Percentiles rank a stretch among this genome's conserved stretches.
phyloP scores from a whole-genome alignment of 2,888 invertebrate genomes.

The Clepsis dumicolana region DNA sequence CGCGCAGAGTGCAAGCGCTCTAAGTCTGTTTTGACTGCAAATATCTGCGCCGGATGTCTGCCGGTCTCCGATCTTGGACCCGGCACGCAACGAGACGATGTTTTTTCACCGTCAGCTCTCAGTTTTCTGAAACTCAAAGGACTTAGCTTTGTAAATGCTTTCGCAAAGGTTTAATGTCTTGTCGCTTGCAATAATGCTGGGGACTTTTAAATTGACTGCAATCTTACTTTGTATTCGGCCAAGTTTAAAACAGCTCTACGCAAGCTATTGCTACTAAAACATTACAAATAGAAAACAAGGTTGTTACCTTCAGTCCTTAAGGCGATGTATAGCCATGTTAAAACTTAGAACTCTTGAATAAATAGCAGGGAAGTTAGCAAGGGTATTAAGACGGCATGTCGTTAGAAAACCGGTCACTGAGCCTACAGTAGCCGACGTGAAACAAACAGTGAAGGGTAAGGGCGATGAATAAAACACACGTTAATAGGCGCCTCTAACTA shows the following conservation, averaged over 20 bases:
- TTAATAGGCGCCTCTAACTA: constrained; percentile 71
- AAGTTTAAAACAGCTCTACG: too few species aligned
- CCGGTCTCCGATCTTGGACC: constrained; percentile 41
- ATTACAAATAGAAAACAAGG: background rate
- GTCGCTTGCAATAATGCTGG: background rate
- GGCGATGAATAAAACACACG: constrained; percentile 78
- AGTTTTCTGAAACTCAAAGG: constrained; percentile 39
- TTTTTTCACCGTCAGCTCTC: constrained; percentile 40
- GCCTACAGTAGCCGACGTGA: constrained; percentile 67
- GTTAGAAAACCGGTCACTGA: constrained; percentile 59
- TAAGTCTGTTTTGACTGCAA: constrained; percentile 84
- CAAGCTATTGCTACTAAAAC: background rate
- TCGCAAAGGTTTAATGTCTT: constrained; percentile 24
- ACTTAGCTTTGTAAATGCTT: constrained; percentile 34
- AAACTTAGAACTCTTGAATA: constrained; percentile 59
- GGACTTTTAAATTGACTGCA: background rate
- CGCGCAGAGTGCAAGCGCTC: constrained; percentile 78
- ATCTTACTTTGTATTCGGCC: background rate
- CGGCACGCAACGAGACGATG: constrained; percentile 32
- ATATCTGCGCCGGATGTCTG: constrained; percentile 78
- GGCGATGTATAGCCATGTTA: constrained; percentile 10
- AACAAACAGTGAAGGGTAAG: constrained; percentile 68
- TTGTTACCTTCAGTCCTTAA: background rate
- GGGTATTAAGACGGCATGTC: constrained; percentile 71
- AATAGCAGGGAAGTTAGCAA: constrained; percentile 71